Conservation (phyloP, 2,113 vertebrate genomes). For the Desmodus rotundus region DNA sequence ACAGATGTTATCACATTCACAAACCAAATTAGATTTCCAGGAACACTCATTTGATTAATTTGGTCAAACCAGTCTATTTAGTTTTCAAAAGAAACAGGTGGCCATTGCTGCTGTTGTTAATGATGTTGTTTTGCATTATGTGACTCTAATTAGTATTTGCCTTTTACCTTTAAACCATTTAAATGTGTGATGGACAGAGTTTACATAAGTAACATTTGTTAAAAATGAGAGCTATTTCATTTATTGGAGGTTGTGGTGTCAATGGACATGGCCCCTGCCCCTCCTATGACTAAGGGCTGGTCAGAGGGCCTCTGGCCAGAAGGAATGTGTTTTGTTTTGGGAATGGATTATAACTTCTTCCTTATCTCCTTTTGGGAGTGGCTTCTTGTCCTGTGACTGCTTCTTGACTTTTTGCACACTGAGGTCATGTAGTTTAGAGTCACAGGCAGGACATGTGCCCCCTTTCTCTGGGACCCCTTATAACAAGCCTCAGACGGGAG, state of each 20-base stretch:
- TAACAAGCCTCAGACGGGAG: too few relatives aligned
- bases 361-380: too few relatives aligned
- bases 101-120: not conserved
- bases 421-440: too few relatives aligned
- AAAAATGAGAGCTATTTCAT: not conserved
- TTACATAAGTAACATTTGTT: not conserved
- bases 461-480: too few relatives aligned
- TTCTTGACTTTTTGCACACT: too few relatives aligned
- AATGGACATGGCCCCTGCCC: too few relatives aligned
- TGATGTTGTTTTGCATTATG: not conserved
- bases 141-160: not conserved
- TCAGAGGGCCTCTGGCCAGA: too few relatives aligned
- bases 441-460: too few relatives aligned
- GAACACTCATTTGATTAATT: not conserved
- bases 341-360: too few relatives aligned
- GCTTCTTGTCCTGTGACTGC: too few relatives aligned
- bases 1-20: not conserved
- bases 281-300: too few relatives aligned
- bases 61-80: not conserved
- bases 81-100: not conserved
- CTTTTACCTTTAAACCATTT: constrained; percentile 29
- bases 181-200: not conserved
- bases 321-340: too few relatives aligned
- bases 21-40: not conserved
- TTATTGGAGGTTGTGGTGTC: not conserved